Evolutionary conservation across 2,797 vertebrate species (phyloP).

Genomic region (Arctocebus calabarensis): DNA sequence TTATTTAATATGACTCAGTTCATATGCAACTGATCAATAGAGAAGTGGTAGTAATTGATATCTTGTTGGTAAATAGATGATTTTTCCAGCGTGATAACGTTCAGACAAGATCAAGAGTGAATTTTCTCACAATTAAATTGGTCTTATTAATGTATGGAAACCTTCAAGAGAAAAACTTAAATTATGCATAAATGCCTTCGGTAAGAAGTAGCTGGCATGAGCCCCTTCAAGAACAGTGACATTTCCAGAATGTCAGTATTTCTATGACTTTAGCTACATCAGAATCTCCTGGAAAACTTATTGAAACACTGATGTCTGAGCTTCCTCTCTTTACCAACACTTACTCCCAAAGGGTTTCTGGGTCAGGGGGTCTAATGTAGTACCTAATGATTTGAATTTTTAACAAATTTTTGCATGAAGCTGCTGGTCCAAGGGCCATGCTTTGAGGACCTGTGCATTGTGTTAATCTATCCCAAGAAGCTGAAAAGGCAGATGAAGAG

Average conservation of each 20-base stretch:
- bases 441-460: background rate
- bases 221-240: background rate
- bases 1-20: background rate
- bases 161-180: background rate
- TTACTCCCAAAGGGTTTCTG: background rate
- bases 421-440: background rate
- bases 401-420: background rate
- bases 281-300: background rate
- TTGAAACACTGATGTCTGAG: background rate
- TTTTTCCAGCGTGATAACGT: background rate
- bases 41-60: background rate
- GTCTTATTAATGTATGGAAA: background rate
- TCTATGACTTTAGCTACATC: background rate
- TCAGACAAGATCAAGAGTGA: background rate
- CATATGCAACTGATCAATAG: background rate
- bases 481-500: background rate
- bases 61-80: background rate
- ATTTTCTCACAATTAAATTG: background rate
- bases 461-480: background rate
- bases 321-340: background rate
- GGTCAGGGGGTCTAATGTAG: background rate
- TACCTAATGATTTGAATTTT: background rate
- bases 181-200: background rate
- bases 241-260: background rate
- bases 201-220: background rate